Base-by-base conservation (phyloP, 2,797 vertebrate species). In the Spinus pinus region DNA sequence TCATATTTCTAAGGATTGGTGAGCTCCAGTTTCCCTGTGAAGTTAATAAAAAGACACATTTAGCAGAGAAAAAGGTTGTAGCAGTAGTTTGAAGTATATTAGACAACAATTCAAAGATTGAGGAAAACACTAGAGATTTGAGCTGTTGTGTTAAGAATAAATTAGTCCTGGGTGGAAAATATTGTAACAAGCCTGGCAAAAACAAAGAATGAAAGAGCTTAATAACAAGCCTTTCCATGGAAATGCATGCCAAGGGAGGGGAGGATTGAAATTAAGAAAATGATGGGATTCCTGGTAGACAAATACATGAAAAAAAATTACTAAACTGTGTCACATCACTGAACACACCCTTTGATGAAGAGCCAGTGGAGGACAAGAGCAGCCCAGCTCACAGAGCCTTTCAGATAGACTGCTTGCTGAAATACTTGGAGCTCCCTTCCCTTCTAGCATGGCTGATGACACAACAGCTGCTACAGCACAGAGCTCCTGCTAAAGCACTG, bases 131-230 rank as follows among this genome's bases (percentile, higher is more conserved):
- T 81, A 92, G 42, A 71, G 83, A 90, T 90, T 91, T 64, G 12
- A 44, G 21, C 41, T 54, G 49, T 42, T 33, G 28, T 80, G 49
- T 93, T 94, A 88, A 80, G 70, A 65, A 66, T 35, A 92, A 94
- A 79, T 66, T 46, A 91, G 60, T 94, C 37, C 61, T 39, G 92
- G 91, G 44, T 86, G 94, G 94, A 97, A 98, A 97, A 95, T 86
- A 88, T 42, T 92, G 53, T 88, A 73, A 74, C 46, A 81, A 69
- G 5, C 39, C 83, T 97, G 94, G 92, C 86, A 96, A 91, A 94
- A 93, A 88, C 24, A 81, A 84, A 85, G 23, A 46, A 50, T 65
- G 51, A 72, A 94, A 86, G 35, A 35, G 10, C 30, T 86, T 84
- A 61, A 53, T 85, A 91, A 86, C 41, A 30, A 75, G 54, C 57